Evolutionary conservation across 1,140 invertebrate species (phyloP), one percentile per base, ranked within the genome.

Genomic region (Drosophila setifemur): DNA sequence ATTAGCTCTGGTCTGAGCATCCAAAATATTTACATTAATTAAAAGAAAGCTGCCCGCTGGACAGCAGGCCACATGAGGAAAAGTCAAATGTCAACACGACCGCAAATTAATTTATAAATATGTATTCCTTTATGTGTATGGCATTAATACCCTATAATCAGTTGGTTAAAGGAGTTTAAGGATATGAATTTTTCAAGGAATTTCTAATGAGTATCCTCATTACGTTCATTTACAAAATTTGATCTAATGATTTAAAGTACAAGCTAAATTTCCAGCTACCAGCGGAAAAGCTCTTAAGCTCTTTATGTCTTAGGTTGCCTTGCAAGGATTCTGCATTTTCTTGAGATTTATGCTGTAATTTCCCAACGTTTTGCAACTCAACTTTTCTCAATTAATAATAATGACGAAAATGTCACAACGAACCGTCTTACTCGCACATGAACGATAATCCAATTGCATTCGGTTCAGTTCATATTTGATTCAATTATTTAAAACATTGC

Each of bases 21-120:
- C 23, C 19, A 37, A 71, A 74, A 85, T 83, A 72, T 83, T 78
- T 78, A 58, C 64, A 74, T 79, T 83, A 85, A 85, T 83, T 85
- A 83, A 85, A 72, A 79, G 50, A 74, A 64, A 54, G 58, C 67
- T 55, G 44, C 37, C 14, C 45, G 48, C 23, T 26, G 29, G 40
- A 57, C 45, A 58, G 54, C 45, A 58, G 54, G 37, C 48, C 70
- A 64, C 73, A 64, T 63, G 57, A 69, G 64, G 39, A 66, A 83
- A 73, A 83, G 79, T 74, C 78, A 83, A 83, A 85, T 85, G 79
- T 85, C 78, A 83, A 67, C 70, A 63, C 12, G 47, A 71, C 79
- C 78, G 49, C 78, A 85, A 78, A 74, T 76, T 71, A 74, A 83
- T 83, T 61, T 75, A 72, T 54, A 53, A 45, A 61, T 55, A 52